Conservation (phyloP, 2,797 vertebrate species). For the Chiloscyllium punctatum region DNA sequence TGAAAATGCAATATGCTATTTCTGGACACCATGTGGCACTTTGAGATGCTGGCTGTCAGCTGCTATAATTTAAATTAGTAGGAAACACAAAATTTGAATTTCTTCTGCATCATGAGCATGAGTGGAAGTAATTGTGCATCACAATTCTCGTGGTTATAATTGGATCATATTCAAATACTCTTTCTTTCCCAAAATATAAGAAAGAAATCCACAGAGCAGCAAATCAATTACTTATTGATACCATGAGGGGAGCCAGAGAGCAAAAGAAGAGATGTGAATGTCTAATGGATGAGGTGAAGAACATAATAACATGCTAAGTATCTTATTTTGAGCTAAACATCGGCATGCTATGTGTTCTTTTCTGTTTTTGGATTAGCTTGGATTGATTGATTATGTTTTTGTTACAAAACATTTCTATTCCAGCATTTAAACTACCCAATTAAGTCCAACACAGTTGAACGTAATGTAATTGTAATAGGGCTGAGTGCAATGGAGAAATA, state of each 20-base stretch:
- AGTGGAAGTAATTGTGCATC: neutral
- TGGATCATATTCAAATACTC: neutral
- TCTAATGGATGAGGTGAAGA: neutral
- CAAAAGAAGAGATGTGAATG: neutral
- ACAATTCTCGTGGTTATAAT: neutral
- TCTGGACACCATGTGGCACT: no score
- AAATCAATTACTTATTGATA: neutral
- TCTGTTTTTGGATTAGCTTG: neutral
- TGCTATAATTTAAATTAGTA: neutral
- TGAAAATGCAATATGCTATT: neutral
- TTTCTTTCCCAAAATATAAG: neutral
- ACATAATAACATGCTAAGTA: neutral
- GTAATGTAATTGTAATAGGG: neutral
- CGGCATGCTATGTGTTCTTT: neutral
- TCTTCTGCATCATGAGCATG: neutral
- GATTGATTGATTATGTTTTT: neutral
- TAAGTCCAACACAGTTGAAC: neutral
- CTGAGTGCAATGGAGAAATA: neutral
- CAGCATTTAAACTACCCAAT: neutral
- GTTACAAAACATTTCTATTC: neutral
- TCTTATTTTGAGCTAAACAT: neutral
- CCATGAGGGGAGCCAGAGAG: slow-evolving; percentile 8
- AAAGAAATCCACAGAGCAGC: neutral
- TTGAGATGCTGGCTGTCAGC: neutral
- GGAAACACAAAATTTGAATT: no score